Conservation (phyloP, 2,888 invertebrate species). For the Falcaria lacertinaria region DNA sequence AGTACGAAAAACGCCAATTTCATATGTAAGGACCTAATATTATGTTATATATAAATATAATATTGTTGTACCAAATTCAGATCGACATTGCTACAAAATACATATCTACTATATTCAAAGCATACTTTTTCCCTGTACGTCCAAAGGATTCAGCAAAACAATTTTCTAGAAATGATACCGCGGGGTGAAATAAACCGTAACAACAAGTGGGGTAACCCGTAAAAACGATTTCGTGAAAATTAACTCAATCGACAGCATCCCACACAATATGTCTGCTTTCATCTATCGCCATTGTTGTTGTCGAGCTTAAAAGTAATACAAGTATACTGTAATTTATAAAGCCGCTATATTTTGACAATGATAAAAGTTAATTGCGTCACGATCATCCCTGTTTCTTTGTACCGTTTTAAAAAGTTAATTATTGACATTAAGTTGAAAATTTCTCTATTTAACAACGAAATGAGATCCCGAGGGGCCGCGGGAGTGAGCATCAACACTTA, state of each 20-base stretch:
- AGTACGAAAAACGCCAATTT: too few relatives aligned
- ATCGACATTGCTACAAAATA: too few relatives aligned
- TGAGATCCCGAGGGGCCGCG: constrained; percentile 44
- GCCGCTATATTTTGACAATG: not conserved
- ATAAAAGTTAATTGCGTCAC: too few relatives aligned
- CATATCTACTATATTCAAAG: constrained; percentile 18
- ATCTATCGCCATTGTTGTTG: too few relatives aligned
- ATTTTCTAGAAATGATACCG: constrained; percentile 71
- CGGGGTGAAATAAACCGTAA: constrained; percentile 71
- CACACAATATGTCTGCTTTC: constrained; percentile 13
- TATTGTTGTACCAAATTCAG: too few relatives aligned
- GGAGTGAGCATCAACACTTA: constrained; percentile 66
- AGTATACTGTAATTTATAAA: not conserved
- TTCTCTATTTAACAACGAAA: constrained; percentile 44
- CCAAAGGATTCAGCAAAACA: constrained; percentile 63
- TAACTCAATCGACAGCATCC: constrained; percentile 59
- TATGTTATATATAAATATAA: too few relatives aligned
- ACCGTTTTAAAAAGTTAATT: constrained; percentile 5
- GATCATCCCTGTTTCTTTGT: constrained; percentile 3
- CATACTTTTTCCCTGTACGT: constrained; percentile 40
- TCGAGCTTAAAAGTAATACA: too few relatives aligned
- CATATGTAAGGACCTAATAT: too few relatives aligned
- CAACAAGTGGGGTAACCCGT: constrained; percentile 63
- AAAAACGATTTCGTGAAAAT: constrained; percentile 71
- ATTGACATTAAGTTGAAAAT: constrained; percentile 29